phyloP scores from a whole-genome alignment of 2,888 invertebrate species.

The Orchesellides sinensis region DNA sequence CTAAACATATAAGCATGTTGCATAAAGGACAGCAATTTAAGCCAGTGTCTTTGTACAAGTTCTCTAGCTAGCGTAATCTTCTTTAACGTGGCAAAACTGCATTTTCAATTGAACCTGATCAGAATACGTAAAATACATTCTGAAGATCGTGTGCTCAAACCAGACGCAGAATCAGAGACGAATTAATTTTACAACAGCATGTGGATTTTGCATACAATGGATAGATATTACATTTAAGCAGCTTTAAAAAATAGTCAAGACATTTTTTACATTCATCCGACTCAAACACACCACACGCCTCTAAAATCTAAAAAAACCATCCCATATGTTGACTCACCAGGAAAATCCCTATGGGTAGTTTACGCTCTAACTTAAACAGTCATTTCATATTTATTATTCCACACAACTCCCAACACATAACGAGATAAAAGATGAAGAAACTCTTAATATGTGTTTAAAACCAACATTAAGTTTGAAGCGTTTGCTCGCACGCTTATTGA shows the following conservation, averaged over 20 bases:
- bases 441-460: neutral
- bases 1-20: neutral
- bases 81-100: neutral
- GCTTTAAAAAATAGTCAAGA: neutral
- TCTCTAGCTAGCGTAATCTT: neutral
- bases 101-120: neutral
- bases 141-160: neutral
- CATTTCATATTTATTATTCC: neutral
- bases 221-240: neutral
- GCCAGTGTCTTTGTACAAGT: neutral
- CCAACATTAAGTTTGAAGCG: neutral
- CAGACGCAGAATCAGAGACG: no score
- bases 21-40: neutral
- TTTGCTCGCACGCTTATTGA: slow-evolving; percentile 44
- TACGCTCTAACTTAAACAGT: neutral
- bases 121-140: neutral
- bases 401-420: neutral
- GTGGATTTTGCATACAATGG: neutral
- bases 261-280: no score
- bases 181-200: no score
- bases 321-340: neutral
- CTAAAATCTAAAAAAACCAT: neutral
- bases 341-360: neutral
- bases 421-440: neutral
- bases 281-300: neutral